Conservation (phyloP, 2,113 vertebrate genomes). For the Scopus umbretta region DNA sequence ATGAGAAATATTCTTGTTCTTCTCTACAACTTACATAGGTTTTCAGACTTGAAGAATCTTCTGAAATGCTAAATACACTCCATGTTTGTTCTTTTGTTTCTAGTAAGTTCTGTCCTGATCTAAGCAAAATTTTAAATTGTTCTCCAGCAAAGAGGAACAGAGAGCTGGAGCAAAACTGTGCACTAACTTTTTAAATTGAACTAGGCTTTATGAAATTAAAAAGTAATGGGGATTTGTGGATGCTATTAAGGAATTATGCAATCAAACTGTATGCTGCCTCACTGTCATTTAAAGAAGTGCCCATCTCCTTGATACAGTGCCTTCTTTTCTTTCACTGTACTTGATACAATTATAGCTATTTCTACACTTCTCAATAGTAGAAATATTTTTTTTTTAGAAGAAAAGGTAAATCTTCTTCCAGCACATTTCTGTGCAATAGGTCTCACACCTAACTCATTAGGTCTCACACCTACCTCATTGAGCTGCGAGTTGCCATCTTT, state of each 20-base stretch:
- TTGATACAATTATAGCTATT: neutral
- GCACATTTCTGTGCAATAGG: neutral
- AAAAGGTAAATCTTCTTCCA: neutral
- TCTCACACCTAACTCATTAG: neutral
- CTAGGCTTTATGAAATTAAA: neutral
- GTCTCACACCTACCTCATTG: neutral
- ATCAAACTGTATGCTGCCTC: neutral
- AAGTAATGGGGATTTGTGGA: neutral
- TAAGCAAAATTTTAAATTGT: neutral
- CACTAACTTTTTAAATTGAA: neutral
- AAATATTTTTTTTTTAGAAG: neutral
- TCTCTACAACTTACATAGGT: neutral
- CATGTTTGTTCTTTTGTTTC: neutral
- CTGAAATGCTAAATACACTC: neutral
- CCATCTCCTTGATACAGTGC: neutral
- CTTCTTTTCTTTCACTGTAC: neutral
- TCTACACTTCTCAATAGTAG: neutral
- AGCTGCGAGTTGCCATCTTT: neutral
- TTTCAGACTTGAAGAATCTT: neutral
- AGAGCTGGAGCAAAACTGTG: neutral
- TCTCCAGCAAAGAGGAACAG: neutral
- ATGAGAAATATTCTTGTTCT: neutral
- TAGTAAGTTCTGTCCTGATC: neutral
- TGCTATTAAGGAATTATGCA: neutral
- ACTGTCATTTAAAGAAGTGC: neutral